phyloP scores from a whole-genome alignment of 2,888 invertebrate genomes.

The Psylliodes chrysocephalus region DNA sequence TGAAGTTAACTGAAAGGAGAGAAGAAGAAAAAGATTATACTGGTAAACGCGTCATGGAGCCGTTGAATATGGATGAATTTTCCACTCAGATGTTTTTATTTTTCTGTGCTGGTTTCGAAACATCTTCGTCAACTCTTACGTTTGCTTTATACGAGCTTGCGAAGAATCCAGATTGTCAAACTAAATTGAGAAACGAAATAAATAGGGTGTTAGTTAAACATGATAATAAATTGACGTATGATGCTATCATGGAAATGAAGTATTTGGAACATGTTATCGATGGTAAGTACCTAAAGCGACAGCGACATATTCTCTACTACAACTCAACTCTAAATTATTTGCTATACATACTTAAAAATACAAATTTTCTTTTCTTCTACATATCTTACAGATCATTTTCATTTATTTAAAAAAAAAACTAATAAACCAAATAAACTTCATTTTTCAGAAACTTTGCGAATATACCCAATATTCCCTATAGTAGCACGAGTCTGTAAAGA shows the following conservation, averaged over 20 bases:
- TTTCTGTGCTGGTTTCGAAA: constrained; percentile 59
- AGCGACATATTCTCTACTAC: too few relatives aligned
- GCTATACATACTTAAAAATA: too few relatives aligned
- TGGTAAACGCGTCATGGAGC: constrained; percentile 43
- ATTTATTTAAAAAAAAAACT: too few relatives aligned
- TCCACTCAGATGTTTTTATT: constrained; percentile 53
- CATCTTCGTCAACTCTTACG: constrained; percentile 61
- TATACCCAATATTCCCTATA: constrained; percentile 54
- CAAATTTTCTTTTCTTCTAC: too few relatives aligned
- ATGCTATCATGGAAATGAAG: constrained; percentile 49
- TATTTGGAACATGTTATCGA: constrained; percentile 64
- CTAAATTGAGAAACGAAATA: constrained; percentile 49
- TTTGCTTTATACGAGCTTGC: constrained; percentile 66
- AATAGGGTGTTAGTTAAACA: constrained; percentile 43
- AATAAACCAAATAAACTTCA: too few relatives aligned
- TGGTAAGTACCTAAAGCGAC: constrained; percentile 58
- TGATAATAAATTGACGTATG: constrained; percentile 48
- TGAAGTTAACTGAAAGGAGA: constrained; percentile 47
- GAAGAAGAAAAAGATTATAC: constrained; percentile 43
- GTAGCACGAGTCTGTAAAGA: constrained; percentile 48
- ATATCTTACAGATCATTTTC: too few relatives aligned
- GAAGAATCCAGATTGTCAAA: constrained; percentile 63
- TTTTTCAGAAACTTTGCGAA: constrained; percentile 53
- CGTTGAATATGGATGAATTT: constrained; percentile 44
- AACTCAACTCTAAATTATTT: too few relatives aligned